Base-by-base conservation (phyloP, 2,888 invertebrate species). In the Pyrochroa serraticornis region DNA sequence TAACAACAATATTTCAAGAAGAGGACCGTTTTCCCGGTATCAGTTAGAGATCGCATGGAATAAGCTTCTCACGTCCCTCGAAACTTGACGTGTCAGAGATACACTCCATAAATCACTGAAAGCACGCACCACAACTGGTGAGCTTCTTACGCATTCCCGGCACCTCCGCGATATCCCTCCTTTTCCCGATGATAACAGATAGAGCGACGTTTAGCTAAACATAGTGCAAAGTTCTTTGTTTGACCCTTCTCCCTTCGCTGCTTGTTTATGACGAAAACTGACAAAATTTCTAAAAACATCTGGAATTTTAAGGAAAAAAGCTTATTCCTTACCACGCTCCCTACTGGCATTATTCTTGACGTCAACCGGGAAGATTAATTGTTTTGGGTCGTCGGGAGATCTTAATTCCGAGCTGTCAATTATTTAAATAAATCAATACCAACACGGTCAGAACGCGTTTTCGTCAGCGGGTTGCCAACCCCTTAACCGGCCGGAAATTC, bases 11-110 rank as follows among this genome's bases (percentile, higher is more conserved):
- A 22, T 22, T 22, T 22, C 22, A 22, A 22, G 22, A 22, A 22
- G 22, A 22, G 22, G 22, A 22, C 22, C 22, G 22, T 5, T 22
- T 22, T 22, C 22, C 22, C 3, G 3, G 22, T 22, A 22, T 51
- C 32, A 9, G 31, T 22, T 22, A 22, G 35, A 32, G 31, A 30
- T 42, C 8, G 34, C 30, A 39, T 42, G 37, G 38, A 56, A 49
- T 56, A 56, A 49, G 49, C 49, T 43, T 32, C 49, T 56, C 56
- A 56, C 56, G 56, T 56, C 49, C 22, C 37, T n/a, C 32, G 37
- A 56, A 56, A 49, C 38, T 50, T 56, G 22, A 22, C 22, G 22
- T 22, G 38, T 22, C 36, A 35, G 42, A 55, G 49, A 44, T 49
- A 47, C 7, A 42, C 42, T 55, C 35, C 41, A 43, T 55, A 56